These are phyloP conservation scores for Corythornis madagascariensis DNA, from an alignment of 2,113 vertebrate genomes.

Conservation along the genomic window DNA sequence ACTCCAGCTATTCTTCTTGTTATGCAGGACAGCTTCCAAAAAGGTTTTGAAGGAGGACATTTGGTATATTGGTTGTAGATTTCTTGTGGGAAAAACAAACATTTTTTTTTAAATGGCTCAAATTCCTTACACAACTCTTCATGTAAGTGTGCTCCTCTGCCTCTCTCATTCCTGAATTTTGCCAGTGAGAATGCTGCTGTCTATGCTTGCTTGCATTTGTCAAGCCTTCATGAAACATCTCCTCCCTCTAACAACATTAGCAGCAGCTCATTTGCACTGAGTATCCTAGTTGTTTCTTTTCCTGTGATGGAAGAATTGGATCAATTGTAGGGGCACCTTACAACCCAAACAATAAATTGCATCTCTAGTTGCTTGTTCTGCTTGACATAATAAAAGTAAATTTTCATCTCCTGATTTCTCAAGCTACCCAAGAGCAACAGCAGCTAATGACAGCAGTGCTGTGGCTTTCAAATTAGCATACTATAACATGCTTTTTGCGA, in stretches of 20 bases:
- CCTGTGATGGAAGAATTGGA: neutral
- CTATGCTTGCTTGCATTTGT: neutral
- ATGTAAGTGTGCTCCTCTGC: neutral
- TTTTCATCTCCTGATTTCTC: conserved; percentile 32
- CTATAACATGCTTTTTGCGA: neutral
- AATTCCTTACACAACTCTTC: neutral
- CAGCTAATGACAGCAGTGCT: neutral
- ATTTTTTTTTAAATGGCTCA: neutral
- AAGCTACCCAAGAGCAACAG: conserved; percentile 12
- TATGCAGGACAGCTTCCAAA: neutral
- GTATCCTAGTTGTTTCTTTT: neutral
- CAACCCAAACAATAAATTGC: neutral
- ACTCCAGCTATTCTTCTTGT: neutral
- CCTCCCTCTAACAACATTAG: neutral
- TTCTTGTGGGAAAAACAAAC: neutral
- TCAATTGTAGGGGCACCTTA: neutral
- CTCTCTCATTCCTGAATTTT: neutral
- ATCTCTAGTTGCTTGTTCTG: conserved; percentile 15
- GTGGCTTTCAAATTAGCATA: neutral
- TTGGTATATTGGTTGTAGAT: neutral
- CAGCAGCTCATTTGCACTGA: neutral
- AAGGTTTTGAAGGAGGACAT: neutral
- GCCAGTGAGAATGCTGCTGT: neutral
- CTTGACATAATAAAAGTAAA: conserved; percentile 50
- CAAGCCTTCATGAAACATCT: neutral